Percentiles rank a stretch among this genome's conserved stretches.
These are phyloP conservation scores for Labroides dimidiatus DNA, from an alignment of 2,797 vertebrate genomes.

Conservation along the genomic window DNA sequence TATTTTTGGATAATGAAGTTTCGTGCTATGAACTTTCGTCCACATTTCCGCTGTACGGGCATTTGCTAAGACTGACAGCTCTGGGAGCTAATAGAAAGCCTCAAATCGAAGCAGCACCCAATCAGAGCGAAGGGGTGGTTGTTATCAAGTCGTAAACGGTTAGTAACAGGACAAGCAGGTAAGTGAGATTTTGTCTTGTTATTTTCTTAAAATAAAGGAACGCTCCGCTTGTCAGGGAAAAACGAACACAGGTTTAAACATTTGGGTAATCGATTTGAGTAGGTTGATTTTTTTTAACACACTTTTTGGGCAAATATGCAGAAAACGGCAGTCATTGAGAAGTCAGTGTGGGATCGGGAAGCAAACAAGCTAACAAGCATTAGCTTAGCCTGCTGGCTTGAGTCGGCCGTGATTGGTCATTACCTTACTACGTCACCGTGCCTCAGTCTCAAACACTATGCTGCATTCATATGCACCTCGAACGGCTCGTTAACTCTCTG, in stretches of 20 bases:
- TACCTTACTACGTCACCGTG: conserved; percentile 21
- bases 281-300: conserved; percentile 23
- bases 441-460: conserved; percentile 2
- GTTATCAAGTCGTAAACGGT: conserved; percentile 72
- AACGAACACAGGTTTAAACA: not conserved
- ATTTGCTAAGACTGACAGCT: conserved; percentile 64
- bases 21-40: conserved; percentile 77
- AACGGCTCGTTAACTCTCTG: not conserved
- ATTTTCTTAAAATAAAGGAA: conserved; percentile 61
- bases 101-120: conserved; percentile 41
- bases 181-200: conserved; percentile 78
- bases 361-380: conserved; percentile 72
- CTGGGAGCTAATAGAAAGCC: conserved; percentile 58
- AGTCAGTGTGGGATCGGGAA: conserved; percentile 69
- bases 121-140: conserved; percentile 59
- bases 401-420: conserved; percentile 49
- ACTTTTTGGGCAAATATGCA: conserved; percentile 48
- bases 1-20: conserved; percentile 74
- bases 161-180: conserved; percentile 81
- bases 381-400: conserved; percentile 70
- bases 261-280: not conserved
- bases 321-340: conserved; percentile 66
- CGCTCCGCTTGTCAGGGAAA: conserved; percentile 16
- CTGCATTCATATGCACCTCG: not conserved
- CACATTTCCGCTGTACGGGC: conserved; percentile 82